phyloP scores from a whole-genome alignment of 2,797 vertebrate genomes.

The Mallotus villosus region DNA sequence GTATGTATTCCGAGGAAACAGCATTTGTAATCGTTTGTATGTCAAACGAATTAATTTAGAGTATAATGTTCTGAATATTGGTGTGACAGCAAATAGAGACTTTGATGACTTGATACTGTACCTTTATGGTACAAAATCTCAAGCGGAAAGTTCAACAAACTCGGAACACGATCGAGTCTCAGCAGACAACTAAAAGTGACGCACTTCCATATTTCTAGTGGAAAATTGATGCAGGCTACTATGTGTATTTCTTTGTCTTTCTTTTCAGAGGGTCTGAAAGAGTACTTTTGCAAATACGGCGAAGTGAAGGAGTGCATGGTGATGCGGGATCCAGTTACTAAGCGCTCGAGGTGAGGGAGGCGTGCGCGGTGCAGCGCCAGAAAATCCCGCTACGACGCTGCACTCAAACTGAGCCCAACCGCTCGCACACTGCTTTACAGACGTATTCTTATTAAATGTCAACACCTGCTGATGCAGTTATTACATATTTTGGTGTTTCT shows the following conservation, averaged over 20 bases:
- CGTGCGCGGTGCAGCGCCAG: conserved; percentile 31
- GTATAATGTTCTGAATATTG: background rate
- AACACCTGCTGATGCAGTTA: conserved; percentile 52
- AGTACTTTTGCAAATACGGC: conserved; percentile 99
- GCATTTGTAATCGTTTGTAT: too few relatives aligned
- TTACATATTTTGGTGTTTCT: conserved; percentile 34
- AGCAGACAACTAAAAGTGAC: background rate
- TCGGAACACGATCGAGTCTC: background rate
- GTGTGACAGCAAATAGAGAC: background rate
- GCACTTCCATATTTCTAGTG: background rate
- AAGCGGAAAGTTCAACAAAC: background rate
- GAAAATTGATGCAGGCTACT: background rate
- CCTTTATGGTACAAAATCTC: background rate
- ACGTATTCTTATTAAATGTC: conserved; percentile 52
- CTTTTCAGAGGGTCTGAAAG: conserved; percentile 91
- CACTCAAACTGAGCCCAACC: conserved; percentile 59
- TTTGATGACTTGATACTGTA: background rate
- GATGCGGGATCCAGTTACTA: conserved; percentile 99
- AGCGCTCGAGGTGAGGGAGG: conserved; percentile 94
- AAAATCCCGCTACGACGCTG: conserved; percentile 21
- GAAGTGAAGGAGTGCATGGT: conserved; percentile 99
- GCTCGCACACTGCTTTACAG: conserved; percentile 41
- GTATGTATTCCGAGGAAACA: background rate
- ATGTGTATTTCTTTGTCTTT: conserved; percentile 15
- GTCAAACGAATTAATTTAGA: background rate